phyloP scores from a whole-genome alignment of 2,888 invertebrate species.

The Sesia apiformis region DNA sequence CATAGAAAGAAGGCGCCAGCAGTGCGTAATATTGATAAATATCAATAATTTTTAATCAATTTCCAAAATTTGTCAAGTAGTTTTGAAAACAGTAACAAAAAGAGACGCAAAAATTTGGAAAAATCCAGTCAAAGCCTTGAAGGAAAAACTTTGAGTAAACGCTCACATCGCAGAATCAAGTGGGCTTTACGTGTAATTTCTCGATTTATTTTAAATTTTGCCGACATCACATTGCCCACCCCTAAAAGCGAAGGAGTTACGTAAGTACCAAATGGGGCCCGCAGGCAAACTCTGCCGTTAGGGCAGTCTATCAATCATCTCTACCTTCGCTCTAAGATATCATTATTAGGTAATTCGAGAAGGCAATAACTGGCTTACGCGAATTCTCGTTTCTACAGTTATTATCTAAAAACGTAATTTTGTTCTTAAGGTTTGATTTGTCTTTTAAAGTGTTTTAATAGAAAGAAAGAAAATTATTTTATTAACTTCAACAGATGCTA shows the following conservation, averaged over 20 bases:
- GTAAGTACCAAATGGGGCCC: constrained; percentile 5
- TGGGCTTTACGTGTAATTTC: constrained; percentile 4
- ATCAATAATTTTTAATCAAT: too few relatives aligned
- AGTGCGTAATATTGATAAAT: too few relatives aligned
- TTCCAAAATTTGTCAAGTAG: too few relatives aligned
- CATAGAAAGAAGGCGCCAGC: too few relatives aligned
- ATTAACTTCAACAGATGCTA: too few relatives aligned
- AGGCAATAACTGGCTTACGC: constrained; percentile 28
- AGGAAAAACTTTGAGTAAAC: too few relatives aligned
- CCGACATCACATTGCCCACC: background rate
- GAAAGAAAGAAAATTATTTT: too few relatives aligned
- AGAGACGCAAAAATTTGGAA: too few relatives aligned
- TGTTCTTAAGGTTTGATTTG: background rate
- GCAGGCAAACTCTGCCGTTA: background rate
- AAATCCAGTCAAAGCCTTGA: too few relatives aligned
- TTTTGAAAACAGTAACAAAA: too few relatives aligned
- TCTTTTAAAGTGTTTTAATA: too few relatives aligned
- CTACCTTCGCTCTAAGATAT: constrained; percentile 7
- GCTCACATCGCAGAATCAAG: too few relatives aligned
- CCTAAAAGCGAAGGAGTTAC: background rate
- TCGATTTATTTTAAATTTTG: constrained; percentile 5
- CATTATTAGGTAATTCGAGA: constrained; percentile 28
- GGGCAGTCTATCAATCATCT: constrained; percentile 28
- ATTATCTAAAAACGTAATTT: background rate
- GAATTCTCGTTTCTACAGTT: constrained; percentile 13